These are phyloP conservation scores for Hirudo medicinalis DNA, from an alignment of 1,140 invertebrate genomes.

Conservation along the genomic window DNA sequence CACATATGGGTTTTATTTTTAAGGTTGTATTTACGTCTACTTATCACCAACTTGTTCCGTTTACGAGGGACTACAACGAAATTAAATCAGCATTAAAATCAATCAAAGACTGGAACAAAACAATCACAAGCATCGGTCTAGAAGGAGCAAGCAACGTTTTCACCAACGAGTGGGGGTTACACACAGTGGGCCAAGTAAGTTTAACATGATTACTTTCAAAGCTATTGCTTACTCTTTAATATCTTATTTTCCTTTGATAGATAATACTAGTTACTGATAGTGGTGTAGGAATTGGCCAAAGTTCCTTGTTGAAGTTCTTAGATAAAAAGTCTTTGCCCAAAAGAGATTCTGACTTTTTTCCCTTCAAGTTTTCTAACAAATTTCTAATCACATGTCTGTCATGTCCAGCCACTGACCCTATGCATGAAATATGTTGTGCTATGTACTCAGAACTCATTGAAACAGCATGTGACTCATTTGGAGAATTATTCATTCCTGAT, in stretches of 20 bases:
- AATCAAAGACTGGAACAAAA: slow-evolving; percentile 67
- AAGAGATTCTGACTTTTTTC: slow-evolving; percentile 23
- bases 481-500: slow-evolving; percentile 20
- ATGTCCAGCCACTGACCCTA: neutral
- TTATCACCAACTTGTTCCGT: slow-evolving; percentile 63
- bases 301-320: slow-evolving; percentile 44
- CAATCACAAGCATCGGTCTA: slow-evolving; percentile 62
- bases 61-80: slow-evolving; percentile 68
- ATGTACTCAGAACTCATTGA: slow-evolving; percentile 3
- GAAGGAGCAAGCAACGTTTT: slow-evolving; percentile 60
- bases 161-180: slow-evolving; percentile 68
- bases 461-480: slow-evolving; percentile 11
- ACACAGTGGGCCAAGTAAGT: slow-evolving; percentile 49
- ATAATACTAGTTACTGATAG: slow-evolving; percentile 69
- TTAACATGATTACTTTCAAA: slow-evolving; percentile 26
- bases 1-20: slow-evolving; percentile 23
- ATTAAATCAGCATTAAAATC: slow-evolving; percentile 58
- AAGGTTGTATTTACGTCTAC: slow-evolving; percentile 63
- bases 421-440: neutral
- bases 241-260: slow-evolving; percentile 40
- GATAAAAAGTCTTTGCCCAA: slow-evolving; percentile 29
- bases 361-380: slow-evolving; percentile 64
- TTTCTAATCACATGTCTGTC: slow-evolving; percentile 43
- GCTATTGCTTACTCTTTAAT: neutral
- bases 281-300: slow-evolving; percentile 51